Evolutionary conservation across 2,888 invertebrate genomes (phyloP), one percentile per base, ranked within the genome.

Genomic region (Globia sparganii): DNA sequence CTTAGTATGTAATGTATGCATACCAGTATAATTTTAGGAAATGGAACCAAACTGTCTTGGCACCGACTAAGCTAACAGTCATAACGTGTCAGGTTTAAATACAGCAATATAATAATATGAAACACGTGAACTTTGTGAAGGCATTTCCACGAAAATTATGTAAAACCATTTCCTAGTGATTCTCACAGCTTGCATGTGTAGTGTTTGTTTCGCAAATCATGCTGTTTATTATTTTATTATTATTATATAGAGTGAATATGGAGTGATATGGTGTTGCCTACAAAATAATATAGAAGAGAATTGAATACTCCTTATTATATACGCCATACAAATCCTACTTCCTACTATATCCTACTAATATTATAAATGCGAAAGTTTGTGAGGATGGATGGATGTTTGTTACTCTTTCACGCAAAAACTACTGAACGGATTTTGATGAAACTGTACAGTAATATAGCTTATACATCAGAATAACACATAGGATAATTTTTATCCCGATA

Each of bases 101-200:
- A 65, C 61, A 65, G 61, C 34, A 58, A 59, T 81, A 71, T 37
- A 64, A 68, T 68, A 71, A 25, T 66, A 70, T 34, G 69, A 72
- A 79, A 72, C 84, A 62, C 58, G 69, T 81, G 46, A 73, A 61
- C 46, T n/a, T 58, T 34, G 65, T 58, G n/a, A 13, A 66, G 31
- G 59, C 59, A 68, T 70, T 75, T 76, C 72, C 18, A 72, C 64
- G 71, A 80, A 70, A 77, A 82, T 71, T 79, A 84, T 84, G 59
- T 65, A 25, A 43, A 85, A 77, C 64, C 31, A 59, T 74, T 85
- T 81, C 77, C 82, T 74, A 18, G 70, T 31, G 34, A 81, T 85
- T 76, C 49, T 71, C 64, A 84, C 25, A n/a, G 64, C 11, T 68
- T 75, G 68, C 80, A 31, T 78, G 67, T 69, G 5, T 62, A 2